These are phyloP conservation scores for Stenodera caucasica DNA, from an alignment of 2,888 invertebrate species.

Conservation along the genomic window DNA sequence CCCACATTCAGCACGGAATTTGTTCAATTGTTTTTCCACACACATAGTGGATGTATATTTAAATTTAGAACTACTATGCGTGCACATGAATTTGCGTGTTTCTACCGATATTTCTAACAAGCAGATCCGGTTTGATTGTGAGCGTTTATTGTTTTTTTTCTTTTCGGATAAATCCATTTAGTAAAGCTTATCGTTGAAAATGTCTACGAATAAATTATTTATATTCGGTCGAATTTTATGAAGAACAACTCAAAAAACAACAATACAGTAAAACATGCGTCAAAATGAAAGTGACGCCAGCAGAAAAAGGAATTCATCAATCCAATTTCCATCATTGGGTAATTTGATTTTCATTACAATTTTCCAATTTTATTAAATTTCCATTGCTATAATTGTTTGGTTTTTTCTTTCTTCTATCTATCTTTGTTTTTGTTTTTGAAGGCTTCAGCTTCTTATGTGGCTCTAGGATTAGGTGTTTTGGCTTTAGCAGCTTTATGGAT, in stretches of 20 bases:
- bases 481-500: constrained; percentile 57
- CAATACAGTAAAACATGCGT: constrained; percentile 30
- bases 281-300: constrained; percentile 39
- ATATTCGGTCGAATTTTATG: no score
- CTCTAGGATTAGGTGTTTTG: constrained; percentile 54
- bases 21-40: no score
- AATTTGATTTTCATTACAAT: constrained; percentile 22
- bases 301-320: constrained; percentile 32
- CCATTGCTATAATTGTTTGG: not conserved
- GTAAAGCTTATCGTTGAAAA: no score
- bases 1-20: no score
- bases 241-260: no score
- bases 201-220: not conserved
- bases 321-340: constrained; percentile 41
- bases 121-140: constrained; percentile 15
- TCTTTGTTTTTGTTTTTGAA: constrained; percentile 32
- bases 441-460: constrained; percentile 52
- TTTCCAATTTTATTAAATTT: constrained; percentile 13
- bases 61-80: constrained; percentile 24
- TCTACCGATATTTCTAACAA: constrained; percentile 13
- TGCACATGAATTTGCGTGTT: constrained; percentile 29
- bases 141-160: constrained; percentile 10
- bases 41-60: no score
- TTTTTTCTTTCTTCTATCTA: no score
- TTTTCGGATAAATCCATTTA: not conserved